phyloP scores from a whole-genome alignment of 2,113 vertebrate genomes.

The Canis aureus region DNA sequence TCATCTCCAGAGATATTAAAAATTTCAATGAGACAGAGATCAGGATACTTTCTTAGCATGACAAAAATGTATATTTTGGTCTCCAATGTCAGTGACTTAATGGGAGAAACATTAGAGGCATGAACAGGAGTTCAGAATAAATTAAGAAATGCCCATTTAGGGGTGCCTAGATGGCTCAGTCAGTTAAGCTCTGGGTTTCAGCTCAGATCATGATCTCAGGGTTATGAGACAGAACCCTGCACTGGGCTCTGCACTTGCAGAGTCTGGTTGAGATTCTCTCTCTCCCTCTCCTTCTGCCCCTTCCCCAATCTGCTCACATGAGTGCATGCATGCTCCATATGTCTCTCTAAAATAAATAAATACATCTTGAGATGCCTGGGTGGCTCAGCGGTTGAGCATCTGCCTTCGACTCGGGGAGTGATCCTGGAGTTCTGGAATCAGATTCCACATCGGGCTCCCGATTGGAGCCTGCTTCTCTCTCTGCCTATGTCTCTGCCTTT shows the following conservation, averaged over 20 bases:
- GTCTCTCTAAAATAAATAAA: neutral
- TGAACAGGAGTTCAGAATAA: neutral
- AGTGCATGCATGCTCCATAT: neutral
- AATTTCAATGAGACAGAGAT: neutral
- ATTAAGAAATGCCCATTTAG: neutral
- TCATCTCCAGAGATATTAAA: neutral
- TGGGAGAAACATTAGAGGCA: neutral
- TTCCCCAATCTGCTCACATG: neutral
- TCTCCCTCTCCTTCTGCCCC: neutral
- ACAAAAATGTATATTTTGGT: conserved; percentile 18
- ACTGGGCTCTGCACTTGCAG: neutral
- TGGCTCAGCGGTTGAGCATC: no score
- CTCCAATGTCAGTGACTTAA: neutral
- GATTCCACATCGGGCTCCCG: no score
- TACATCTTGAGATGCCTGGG: no score
- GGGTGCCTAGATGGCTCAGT: neutral
- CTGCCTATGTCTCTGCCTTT: no score
- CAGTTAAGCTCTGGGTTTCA: neutral
- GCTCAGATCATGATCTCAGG: neutral
- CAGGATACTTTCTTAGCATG: neutral
- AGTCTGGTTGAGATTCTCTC: neutral
- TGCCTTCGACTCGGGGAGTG: no score
- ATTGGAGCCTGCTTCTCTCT: no score
- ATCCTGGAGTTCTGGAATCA: no score
- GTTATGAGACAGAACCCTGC: neutral